A percentile compares a stretch with the other conserved stretches of the same genome.
Evolutionary conservation across 2,888 invertebrate species (phyloP).

Genomic region (Timandra comae): DNA sequence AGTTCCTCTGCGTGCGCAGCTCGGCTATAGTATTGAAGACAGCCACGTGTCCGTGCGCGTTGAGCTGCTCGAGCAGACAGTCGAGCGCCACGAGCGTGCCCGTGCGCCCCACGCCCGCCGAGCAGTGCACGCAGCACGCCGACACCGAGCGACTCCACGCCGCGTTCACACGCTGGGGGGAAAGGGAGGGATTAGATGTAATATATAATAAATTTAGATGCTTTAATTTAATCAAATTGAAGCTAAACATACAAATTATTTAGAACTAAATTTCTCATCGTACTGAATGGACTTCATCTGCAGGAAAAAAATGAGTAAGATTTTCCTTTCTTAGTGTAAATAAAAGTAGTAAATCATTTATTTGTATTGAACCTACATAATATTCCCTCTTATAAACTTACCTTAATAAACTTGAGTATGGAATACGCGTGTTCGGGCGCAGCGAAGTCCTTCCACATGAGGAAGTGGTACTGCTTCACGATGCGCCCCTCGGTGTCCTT

Average conservation of each 20-base stretch:
- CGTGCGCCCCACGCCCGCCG: constrained; percentile 95
- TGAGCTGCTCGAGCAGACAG: constrained; percentile 90
- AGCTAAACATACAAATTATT: too few relatives aligned
- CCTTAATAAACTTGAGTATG: constrained; percentile 91
- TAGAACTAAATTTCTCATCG: too few relatives aligned
- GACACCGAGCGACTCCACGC: constrained; percentile 89
- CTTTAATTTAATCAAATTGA: too few relatives aligned
- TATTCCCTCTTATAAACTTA: too few relatives aligned
- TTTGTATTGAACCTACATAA: too few relatives aligned
- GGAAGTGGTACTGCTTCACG: constrained; percentile 93
- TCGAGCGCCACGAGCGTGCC: constrained; percentile 96
- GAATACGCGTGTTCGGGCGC: constrained; percentile 96
- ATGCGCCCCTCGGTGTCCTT: constrained; percentile 46
- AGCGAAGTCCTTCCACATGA: constrained; percentile 97
- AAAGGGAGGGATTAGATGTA: too few relatives aligned
- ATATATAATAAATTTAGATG: too few relatives aligned
- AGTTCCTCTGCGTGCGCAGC: constrained; percentile 92
- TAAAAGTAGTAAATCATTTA: too few relatives aligned
- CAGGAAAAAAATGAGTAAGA: too few relatives aligned
- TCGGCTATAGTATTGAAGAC: constrained; percentile 95
- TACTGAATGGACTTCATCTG: too few relatives aligned
- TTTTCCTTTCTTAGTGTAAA: too few relatives aligned
- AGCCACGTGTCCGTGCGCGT: constrained; percentile 88
- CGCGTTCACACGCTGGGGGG: constrained; percentile 84
- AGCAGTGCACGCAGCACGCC: constrained; percentile 93